Evolutionary conservation across 2,113 vertebrate species (phyloP).

Genomic region (Orientallactaga bullata): DNA sequence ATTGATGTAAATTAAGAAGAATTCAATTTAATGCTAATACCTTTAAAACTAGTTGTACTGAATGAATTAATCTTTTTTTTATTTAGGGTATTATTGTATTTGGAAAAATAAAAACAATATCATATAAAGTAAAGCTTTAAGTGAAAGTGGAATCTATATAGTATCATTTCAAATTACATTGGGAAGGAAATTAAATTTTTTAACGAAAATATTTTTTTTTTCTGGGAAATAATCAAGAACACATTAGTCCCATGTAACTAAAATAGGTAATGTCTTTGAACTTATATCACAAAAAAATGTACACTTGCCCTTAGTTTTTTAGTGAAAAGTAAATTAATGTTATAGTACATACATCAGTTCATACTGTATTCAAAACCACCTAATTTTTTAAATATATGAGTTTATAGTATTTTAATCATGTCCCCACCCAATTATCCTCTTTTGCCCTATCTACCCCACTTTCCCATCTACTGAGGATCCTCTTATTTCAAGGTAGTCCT

Average conservation of each 20-base stretch:
- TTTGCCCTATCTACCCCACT: no score
- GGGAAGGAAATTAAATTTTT: not conserved
- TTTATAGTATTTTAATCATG: no score
- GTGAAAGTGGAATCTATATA: not conserved
- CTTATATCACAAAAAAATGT: not conserved
- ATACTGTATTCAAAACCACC: not conserved
- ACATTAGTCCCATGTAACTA: not conserved
- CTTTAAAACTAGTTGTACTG: not conserved
- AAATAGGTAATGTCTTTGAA: not conserved
- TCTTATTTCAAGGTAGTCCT: no score
- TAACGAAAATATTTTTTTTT: not conserved
- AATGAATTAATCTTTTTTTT: conserved; percentile 8
- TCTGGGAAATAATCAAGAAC: not conserved
- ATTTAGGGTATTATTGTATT: not conserved
- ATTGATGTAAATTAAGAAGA: conserved; percentile 32
- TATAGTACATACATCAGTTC: not conserved
- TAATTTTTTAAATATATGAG: no score
- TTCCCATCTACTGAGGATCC: no score
- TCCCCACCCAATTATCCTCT: no score
- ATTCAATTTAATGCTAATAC: conserved; percentile 8
- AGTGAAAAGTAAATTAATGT: not conserved
- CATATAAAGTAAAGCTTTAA: not conserved
- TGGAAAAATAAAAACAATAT: not conserved
- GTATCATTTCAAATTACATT: not conserved
- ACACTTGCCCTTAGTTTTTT: not conserved